Evolutionary conservation across 2,797 vertebrate species (phyloP).

Genomic region (Myotis pilosus): DNA sequence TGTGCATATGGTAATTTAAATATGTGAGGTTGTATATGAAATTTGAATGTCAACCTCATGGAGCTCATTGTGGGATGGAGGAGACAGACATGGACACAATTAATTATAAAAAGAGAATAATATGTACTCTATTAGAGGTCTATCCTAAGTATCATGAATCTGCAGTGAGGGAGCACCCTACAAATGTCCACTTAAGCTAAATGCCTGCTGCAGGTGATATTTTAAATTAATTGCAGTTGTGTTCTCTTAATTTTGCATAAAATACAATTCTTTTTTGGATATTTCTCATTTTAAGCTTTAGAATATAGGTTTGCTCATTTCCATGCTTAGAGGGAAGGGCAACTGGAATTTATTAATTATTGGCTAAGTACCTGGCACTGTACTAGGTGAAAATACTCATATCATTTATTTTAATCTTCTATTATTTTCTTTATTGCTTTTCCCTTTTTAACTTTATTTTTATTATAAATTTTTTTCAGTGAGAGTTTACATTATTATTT

Average conservation of each 20-base stretch:
- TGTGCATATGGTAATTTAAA: not conserved
- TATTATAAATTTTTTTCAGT: not conserved
- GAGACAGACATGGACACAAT: not conserved
- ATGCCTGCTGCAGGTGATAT: not conserved
- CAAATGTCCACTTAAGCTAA: not conserved
- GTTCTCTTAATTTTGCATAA: not conserved
- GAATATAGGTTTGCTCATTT: not conserved
- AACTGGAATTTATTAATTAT: not conserved
- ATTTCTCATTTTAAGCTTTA: not conserved
- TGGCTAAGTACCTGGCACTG: not conserved
- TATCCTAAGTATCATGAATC: not conserved
- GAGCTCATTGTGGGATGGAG: not conserved
- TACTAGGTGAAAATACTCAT: conserved; percentile 6
- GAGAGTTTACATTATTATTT: not conserved
- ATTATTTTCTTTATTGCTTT: conserved; percentile 17
- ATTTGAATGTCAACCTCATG: not conserved
- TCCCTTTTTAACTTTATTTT: not conserved
- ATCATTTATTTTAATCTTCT: conserved; percentile 2
- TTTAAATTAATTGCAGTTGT: conserved; percentile 25
- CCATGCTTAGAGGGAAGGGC: not conserved
- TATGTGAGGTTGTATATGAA: not conserved
- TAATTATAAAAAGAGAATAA: not conserved
- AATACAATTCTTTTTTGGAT: not conserved
- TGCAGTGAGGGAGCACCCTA: not conserved
- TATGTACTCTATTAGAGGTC: not conserved